A percentile compares a stretch with the other conserved stretches of the same genome.
These are phyloP conservation scores for Phodopus roborovskii DNA, from an alignment of 2,113 vertebrate genomes.

Conservation along the genomic window DNA sequence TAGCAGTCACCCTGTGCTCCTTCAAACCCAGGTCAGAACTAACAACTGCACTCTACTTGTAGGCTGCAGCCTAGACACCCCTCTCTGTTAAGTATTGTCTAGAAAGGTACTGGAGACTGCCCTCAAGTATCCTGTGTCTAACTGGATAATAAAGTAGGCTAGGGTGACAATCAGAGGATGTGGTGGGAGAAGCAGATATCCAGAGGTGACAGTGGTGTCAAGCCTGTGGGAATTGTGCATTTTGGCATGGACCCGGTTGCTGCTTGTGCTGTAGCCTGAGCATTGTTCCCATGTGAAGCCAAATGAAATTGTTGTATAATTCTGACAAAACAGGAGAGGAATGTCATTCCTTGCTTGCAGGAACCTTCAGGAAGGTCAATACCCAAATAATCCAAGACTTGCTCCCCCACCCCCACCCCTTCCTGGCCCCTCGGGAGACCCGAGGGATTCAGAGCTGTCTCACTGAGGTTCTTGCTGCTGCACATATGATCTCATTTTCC, in stretches of 20 bases:
- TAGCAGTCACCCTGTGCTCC: background rate
- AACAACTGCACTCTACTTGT: background rate
- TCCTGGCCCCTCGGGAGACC: background rate
- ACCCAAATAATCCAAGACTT: background rate
- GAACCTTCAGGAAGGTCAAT: background rate
- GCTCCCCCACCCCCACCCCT: background rate
- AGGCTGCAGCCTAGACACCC: background rate
- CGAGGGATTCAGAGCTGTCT: background rate
- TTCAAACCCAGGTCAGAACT: background rate
- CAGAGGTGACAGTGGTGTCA: background rate
- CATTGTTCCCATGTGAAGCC: background rate
- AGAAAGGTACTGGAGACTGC: background rate
- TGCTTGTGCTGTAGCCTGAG: background rate
- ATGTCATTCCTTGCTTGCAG: background rate
- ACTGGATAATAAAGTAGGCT: background rate
- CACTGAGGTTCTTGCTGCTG: background rate
- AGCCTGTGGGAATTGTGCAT: background rate
- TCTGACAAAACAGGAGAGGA: conserved; percentile 24
- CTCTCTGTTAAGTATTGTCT: background rate
- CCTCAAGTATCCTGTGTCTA: background rate
- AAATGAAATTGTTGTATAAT: background rate
- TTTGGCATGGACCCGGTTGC: background rate
- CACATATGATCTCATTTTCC: background rate
- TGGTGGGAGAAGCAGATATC: background rate
- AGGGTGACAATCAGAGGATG: background rate